phyloP scores from a whole-genome alignment of 2,888 invertebrate species.

The Drosophila anomalipes region DNA sequence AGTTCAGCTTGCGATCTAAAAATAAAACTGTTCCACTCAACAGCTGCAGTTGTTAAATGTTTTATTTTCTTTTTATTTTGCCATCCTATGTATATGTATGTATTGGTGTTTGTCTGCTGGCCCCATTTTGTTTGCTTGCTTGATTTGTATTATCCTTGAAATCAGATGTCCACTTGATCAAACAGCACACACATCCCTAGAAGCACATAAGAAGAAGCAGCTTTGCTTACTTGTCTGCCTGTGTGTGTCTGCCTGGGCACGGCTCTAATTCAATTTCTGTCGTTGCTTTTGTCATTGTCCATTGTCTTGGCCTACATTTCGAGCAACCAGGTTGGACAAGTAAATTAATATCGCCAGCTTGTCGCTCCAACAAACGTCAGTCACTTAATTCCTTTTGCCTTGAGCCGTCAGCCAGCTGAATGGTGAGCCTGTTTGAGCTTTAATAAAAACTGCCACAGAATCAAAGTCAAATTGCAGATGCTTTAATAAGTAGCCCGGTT shows the following conservation, averaged over 20 bases:
- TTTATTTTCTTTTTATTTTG: neutral
- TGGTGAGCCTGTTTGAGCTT: slow-evolving; percentile 38
- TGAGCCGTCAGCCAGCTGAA: slow-evolving; percentile 19
- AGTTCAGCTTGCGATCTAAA: neutral
- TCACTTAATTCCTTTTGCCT: slow-evolving; percentile 50
- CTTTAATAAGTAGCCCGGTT: slow-evolving; percentile 71
- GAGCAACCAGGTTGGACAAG: slow-evolving; percentile 27
- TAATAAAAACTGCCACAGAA: slow-evolving; percentile 20
- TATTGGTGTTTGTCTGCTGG: slow-evolving; percentile 21
- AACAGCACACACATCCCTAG: neutral
- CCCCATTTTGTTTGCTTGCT: slow-evolving; percentile 56
- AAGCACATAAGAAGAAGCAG: neutral
- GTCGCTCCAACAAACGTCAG: slow-evolving; percentile 63
- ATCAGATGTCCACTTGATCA: slow-evolving; percentile 52
- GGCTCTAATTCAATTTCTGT: slow-evolving; percentile 62
- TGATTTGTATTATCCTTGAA: slow-evolving; percentile 74
- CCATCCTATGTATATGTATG: neutral
- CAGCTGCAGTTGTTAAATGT: slow-evolving; percentile 16
- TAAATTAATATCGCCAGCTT: slow-evolving; percentile 53
- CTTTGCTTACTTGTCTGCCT: slow-evolving; percentile 37
- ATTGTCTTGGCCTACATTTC: slow-evolving; percentile 64
- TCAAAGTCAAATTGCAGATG: slow-evolving; percentile 20
- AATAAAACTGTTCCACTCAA: slow-evolving; percentile 11
- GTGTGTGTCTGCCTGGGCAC: slow-evolving; percentile 23
- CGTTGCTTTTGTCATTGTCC: slow-evolving; percentile 32